A percentile compares a stretch with the other conserved stretches of the same genome.
Conservation (phyloP, 2,797 vertebrate genomes). For the Gymnopithys bicolor region DNA sequence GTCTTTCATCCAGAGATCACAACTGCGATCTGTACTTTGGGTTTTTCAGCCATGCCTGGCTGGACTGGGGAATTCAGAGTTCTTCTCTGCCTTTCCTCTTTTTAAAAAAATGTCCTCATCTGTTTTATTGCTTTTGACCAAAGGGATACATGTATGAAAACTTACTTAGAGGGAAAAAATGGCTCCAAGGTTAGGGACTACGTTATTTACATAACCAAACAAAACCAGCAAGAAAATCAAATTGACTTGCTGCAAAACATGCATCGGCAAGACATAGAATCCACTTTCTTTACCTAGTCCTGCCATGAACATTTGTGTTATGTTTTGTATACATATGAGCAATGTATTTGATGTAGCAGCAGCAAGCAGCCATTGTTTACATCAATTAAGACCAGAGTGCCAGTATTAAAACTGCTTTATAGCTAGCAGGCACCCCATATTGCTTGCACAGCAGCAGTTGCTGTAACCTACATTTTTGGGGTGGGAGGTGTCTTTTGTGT, state of each 20-base stretch:
- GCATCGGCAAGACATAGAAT: neutral
- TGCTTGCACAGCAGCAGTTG: neutral
- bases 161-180: neutral
- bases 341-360: neutral
- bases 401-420: neutral
- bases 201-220: neutral
- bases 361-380: neutral
- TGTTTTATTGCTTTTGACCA: neutral
- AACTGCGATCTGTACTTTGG: neutral
- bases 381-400: neutral
- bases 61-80: neutral
- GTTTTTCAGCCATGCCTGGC: neutral
- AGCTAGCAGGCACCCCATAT: neutral
- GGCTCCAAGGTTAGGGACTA: neutral
- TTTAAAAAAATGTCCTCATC: neutral
- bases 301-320: neutral
- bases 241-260: neutral
- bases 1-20: slow-evolving; percentile 47
- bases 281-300: neutral
- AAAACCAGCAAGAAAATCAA: neutral
- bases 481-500: neutral
- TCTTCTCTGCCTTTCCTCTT: neutral
- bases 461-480: neutral
- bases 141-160: neutral
- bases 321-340: neutral